Conservation (phyloP, 2,113 vertebrate species). For the Apteryx owenii region DNA sequence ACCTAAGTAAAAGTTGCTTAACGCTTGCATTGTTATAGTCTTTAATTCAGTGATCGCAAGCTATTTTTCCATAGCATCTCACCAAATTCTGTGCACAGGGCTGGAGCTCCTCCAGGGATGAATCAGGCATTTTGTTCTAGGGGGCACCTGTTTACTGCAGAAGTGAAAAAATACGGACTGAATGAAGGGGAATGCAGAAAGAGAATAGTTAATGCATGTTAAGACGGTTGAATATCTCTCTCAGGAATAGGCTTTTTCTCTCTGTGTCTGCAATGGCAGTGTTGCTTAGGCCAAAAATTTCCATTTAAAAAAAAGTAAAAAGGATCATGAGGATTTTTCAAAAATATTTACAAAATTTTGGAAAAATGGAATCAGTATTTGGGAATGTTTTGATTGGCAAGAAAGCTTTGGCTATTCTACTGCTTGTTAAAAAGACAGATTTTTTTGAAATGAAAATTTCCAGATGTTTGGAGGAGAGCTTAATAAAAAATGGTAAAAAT, state of each 20-base stretch:
- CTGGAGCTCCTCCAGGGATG: background rate
- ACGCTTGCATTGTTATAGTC: background rate
- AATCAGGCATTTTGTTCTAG: background rate
- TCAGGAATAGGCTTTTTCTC: background rate
- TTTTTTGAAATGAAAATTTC: background rate
- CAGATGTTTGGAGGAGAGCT: background rate
- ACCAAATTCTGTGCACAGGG: background rate
- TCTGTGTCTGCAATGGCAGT: background rate
- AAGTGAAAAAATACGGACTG: background rate
- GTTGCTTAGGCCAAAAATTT: background rate
- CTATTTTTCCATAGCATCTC: background rate
- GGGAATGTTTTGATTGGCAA: background rate
- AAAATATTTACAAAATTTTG: slow-evolving; percentile 35
- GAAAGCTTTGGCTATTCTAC: background rate
- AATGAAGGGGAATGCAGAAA: background rate
- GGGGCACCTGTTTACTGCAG: background rate
- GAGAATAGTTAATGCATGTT: background rate
- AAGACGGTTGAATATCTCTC: background rate
- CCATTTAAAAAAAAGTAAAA: background rate
- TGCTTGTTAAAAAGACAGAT: background rate
- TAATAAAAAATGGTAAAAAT: background rate
- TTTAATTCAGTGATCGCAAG: background rate
- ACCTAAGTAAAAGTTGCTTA: background rate
- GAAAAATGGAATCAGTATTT: background rate
- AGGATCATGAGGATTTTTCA: background rate